These are phyloP conservation scores for Protobothrops flavoviridis DNA, from an alignment of 2,113 vertebrate species.

Conservation along the genomic window DNA sequence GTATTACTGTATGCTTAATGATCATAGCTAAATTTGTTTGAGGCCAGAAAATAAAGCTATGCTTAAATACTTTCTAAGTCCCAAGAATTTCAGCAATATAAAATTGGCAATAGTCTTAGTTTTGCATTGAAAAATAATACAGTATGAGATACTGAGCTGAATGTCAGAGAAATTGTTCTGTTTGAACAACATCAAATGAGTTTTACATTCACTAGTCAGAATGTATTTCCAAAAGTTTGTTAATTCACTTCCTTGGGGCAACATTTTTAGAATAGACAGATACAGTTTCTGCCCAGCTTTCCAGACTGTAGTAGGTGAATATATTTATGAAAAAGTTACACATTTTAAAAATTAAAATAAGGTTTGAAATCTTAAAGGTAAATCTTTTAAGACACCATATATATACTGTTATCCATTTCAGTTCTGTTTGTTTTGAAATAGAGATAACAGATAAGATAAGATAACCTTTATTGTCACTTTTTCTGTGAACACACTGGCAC, in stretches of 20 bases:
- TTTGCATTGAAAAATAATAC: slow-evolving; percentile 67
- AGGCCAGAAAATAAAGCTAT: slow-evolving; percentile 35
- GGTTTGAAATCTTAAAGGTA: neutral
- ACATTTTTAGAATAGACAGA: slow-evolving; percentile 45
- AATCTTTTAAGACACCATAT: neutral
- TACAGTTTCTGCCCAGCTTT: slow-evolving; percentile 50
- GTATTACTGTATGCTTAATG: neutral
- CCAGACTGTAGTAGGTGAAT: slow-evolving; percentile 38
- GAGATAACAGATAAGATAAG: neutral
- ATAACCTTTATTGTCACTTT: no score
- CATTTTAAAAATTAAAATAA: neutral
- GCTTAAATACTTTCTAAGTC: slow-evolving; percentile 46
- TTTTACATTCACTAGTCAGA: slow-evolving; percentile 64
- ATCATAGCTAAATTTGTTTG: slow-evolving; percentile 6
- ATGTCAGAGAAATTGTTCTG: slow-evolving; percentile 59
- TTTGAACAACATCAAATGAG: slow-evolving; percentile 59
- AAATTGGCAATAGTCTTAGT: slow-evolving; percentile 51
- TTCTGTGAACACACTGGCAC: no score
- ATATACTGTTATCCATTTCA: neutral
- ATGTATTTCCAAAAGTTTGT: slow-evolving; percentile 61
- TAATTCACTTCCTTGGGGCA: slow-evolving; percentile 50
- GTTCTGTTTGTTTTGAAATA: neutral
- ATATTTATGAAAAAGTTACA: slow-evolving; percentile 30
- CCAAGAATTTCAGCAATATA: slow-evolving; percentile 55
- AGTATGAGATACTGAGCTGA: slow-evolving; percentile 50